Percentiles rank a stretch among this genome's conserved stretches.
Conservation (phyloP, 2,797 vertebrate species). For the Epinephelus coioides region DNA sequence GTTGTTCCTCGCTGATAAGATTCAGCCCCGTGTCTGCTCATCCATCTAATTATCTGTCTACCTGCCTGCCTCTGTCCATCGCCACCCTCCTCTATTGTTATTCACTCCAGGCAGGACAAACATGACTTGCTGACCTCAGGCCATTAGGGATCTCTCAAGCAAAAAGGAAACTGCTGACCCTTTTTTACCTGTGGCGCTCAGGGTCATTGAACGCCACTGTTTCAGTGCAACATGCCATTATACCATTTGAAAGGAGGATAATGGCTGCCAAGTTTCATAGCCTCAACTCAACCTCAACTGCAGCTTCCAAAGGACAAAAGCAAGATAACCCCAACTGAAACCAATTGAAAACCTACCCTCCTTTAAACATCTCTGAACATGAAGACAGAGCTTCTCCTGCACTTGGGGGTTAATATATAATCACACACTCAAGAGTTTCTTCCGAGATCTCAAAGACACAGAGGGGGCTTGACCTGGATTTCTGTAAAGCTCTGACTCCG, state of each 20-base stretch:
- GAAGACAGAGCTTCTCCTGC: constrained; percentile 49
- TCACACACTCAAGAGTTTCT: constrained; percentile 62
- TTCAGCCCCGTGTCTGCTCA: constrained; percentile 70
- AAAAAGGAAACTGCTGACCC: constrained; percentile 68
- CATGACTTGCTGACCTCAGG: constrained; percentile 85
- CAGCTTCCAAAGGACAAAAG: constrained; percentile 60
- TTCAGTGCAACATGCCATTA: constrained; percentile 59
- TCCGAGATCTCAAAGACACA: constrained; percentile 59
- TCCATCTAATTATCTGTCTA: constrained; percentile 81
- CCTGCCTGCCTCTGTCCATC: constrained; percentile 78
- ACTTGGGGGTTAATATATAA: constrained; percentile 75
- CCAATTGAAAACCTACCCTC: constrained; percentile 50
- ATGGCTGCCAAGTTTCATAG: constrained; percentile 56
- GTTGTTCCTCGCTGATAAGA: constrained; percentile 79
- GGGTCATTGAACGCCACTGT: constrained; percentile 81
- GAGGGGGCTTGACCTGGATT: constrained; percentile 77
- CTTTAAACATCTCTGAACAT: constrained; percentile 31
- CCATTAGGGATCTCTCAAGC: constrained; percentile 81
- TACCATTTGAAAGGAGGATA: constrained; percentile 41
- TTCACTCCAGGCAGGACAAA: constrained; percentile 85
- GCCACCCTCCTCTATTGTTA: constrained; percentile 80
- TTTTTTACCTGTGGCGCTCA: constrained; percentile 72
- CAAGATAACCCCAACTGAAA: constrained; percentile 54
- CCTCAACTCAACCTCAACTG: constrained; percentile 30
- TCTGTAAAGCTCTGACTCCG: constrained; percentile 71